These are phyloP conservation scores for Anoplolepis gracilipes DNA, from an alignment of 1,140 invertebrate species.

Conservation along the genomic window DNA sequence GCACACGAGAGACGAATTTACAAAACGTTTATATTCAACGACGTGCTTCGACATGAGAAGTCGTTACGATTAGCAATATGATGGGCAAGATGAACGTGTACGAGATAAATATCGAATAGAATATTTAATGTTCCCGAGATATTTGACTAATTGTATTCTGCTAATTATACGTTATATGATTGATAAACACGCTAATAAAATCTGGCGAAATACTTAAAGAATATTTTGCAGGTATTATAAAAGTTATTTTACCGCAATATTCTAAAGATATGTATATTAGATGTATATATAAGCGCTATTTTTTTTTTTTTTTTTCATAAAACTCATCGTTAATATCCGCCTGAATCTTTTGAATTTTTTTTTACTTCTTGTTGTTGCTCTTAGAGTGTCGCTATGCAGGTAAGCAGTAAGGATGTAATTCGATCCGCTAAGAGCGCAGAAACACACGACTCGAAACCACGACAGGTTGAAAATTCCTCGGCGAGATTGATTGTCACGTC, in stretches of 20 bases:
- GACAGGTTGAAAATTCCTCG: constrained; percentile 66
- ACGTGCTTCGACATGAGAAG: background rate
- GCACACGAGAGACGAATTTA: background rate
- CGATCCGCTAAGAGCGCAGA: constrained; percentile 67
- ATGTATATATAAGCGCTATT: constrained; percentile 23
- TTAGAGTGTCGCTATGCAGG: constrained; percentile 52
- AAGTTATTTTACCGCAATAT: too few relatives aligned
- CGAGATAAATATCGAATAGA: background rate
- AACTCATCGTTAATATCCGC: constrained; percentile 19
- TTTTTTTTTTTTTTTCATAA: constrained; percentile 24
- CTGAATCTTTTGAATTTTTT: constrained; percentile 30
- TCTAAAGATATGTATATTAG: too few relatives aligned
- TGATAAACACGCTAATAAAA: background rate
- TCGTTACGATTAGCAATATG: background rate
- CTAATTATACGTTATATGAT: background rate
- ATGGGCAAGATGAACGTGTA: background rate
- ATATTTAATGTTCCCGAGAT: background rate
- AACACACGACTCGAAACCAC: constrained; percentile 47
- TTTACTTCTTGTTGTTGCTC: constrained; percentile 38
- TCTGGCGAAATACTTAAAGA: background rate
- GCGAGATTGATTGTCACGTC: constrained; percentile 70
- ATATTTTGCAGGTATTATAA: background rate
- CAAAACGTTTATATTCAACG: background rate
- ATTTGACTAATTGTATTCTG: background rate
- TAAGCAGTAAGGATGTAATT: constrained; percentile 84